Conservation (phyloP, 1,140 invertebrate species). For the Penaeus indicus region DNA sequence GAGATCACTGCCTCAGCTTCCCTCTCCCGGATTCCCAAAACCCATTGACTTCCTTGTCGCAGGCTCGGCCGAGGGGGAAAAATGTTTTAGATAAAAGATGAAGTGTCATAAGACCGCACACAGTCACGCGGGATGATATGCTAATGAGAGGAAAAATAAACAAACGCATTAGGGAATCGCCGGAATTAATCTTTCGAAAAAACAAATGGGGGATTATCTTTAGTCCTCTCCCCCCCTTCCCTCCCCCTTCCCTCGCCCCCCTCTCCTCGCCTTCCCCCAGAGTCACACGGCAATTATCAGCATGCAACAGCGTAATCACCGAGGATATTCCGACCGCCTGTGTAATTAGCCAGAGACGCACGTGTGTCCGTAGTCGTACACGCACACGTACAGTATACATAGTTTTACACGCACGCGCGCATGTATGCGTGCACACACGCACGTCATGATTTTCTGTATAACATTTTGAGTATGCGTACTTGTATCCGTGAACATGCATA, state of each 20-base stretch:
- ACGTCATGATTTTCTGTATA: no score
- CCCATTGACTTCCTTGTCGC: not conserved
- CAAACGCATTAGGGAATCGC: no score
- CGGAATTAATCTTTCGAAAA: no score
- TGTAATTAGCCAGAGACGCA: not conserved
- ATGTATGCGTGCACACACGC: not conserved
- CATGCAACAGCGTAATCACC: slow-evolving; percentile 20
- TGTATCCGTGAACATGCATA: not conserved
- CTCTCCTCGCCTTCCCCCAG: not conserved
- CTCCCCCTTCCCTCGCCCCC: not conserved
- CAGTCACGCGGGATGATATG: not conserved
- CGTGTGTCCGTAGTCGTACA: not conserved
- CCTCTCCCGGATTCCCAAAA: not conserved
- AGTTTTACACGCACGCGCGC: slow-evolving; percentile 15
- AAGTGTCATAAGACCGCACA: not conserved
- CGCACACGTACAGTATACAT: not conserved
- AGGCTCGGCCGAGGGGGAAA: not conserved
- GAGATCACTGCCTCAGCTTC: not conserved
- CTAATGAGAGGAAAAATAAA: no score
- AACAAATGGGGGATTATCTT: not conserved
- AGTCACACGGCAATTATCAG: slow-evolving; percentile 26
- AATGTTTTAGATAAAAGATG: not conserved
- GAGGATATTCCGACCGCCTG: slow-evolving; percentile 1
- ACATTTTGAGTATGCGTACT: not conserved
- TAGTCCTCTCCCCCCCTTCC: not conserved